A percentile compares a stretch with the other conserved stretches of the same genome.
Evolutionary conservation across 1,140 invertebrate species (phyloP).

Genomic region (Drosophila aff.): DNA sequence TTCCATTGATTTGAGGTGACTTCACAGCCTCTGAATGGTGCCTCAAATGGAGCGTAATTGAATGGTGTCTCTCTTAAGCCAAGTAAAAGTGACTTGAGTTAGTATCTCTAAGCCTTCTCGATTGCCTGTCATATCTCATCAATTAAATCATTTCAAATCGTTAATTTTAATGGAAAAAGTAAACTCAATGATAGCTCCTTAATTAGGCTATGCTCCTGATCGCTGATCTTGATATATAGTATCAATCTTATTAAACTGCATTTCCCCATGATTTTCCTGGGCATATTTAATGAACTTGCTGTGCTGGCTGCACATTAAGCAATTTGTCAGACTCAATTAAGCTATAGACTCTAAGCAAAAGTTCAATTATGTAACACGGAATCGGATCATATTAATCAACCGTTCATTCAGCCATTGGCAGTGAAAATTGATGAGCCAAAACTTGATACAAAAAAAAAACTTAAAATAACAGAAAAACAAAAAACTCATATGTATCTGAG

Average conservation of each 20-base stretch:
- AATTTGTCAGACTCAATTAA: slow-evolving; percentile 44
- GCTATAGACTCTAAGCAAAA: slow-evolving; percentile 44
- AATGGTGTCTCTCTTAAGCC: not conserved
- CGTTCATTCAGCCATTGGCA: slow-evolving; percentile 38
- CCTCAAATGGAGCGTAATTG: slow-evolving; percentile 23
- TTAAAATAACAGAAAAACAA: slow-evolving; percentile 48
- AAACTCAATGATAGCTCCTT: slow-evolving; percentile 7
- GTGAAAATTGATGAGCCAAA: slow-evolving; percentile 27
- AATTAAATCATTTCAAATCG: too few species aligned
- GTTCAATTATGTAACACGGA: slow-evolving; percentile 42
- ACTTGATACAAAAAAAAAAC: slow-evolving; percentile 21
- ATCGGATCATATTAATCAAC: slow-evolving; percentile 46
- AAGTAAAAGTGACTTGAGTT: slow-evolving; percentile 27
- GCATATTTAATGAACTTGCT: slow-evolving; percentile 21
- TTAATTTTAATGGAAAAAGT: not conserved
- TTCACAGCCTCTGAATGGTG: slow-evolving; percentile 24
- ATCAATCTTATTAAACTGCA: not conserved
- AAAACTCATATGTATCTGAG: slow-evolving; percentile 8
- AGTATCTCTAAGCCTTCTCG: slow-evolving; percentile 12
- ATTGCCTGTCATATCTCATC: not conserved
- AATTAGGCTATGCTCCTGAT: slow-evolving; percentile 12
- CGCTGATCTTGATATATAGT: not conserved
- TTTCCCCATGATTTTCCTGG: slow-evolving; percentile 18
- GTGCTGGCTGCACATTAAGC: slow-evolving; percentile 45
- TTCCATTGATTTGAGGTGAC: slow-evolving; percentile 42